Evolutionary conservation across 2,113 vertebrate species (phyloP).

Genomic region (Mustela nigripes): DNA sequence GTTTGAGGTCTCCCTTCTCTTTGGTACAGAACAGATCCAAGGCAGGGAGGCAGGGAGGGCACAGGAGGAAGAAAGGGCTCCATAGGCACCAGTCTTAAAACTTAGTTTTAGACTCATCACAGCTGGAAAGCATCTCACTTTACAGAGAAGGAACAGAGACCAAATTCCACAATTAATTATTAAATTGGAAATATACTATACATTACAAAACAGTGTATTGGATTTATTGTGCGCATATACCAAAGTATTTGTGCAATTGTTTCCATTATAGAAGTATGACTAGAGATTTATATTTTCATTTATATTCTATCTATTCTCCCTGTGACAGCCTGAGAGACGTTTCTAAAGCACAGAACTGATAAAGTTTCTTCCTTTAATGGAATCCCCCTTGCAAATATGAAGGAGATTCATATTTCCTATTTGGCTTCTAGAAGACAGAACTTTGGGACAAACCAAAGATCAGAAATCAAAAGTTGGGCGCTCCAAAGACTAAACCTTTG

Average conservation of each 20-base stretch:
- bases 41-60: too few species aligned
- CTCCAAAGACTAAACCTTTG: not conserved
- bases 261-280: not conserved
- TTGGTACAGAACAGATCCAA: not conserved
- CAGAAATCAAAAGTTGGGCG: not conserved
- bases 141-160: not conserved
- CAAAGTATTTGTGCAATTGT: not conserved
- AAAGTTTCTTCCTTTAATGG: not conserved
- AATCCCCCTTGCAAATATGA: not conserved
- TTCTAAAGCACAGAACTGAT: not conserved
- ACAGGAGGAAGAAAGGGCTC: not conserved
- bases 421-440: not conserved
- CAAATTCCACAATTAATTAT: not conserved
- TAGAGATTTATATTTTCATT: not conserved
- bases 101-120: not conserved
- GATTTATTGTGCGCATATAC: not conserved
- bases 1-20: not conserved
- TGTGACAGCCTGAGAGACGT: not conserved
- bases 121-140: not conserved
- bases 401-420: not conserved
- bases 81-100: not conserved
- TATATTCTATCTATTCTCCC: not conserved
- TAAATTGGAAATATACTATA: not conserved
- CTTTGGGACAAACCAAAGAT: not conserved
- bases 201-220: not conserved